phyloP scores from a whole-genome alignment of 2,113 vertebrate species.

The Zingel zingel region DNA sequence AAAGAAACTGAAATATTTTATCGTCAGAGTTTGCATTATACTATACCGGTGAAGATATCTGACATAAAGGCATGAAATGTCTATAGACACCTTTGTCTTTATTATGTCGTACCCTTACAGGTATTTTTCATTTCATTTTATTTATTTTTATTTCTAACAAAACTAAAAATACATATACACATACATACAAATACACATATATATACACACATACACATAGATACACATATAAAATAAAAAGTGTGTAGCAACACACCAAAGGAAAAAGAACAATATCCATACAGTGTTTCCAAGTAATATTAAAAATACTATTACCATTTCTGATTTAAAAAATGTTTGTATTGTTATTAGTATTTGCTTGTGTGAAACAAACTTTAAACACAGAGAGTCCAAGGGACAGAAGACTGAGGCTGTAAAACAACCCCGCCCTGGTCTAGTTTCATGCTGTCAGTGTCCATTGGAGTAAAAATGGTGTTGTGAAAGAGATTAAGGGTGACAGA shows the following conservation, averaged over 20 bases:
- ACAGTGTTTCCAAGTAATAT: no score
- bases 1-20: background rate
- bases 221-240: no score
- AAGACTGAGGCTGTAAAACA: conserved; percentile 1
- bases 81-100: background rate
- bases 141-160: no score
- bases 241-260: no score
- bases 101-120: background rate
- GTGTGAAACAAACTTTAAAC: conserved; percentile 40
- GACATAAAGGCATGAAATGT: background rate
- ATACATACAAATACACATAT: no score
- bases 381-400: background rate
- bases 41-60: background rate
- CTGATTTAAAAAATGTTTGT: no score
- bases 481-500: conserved; percentile 27
- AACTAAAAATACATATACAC: no score
- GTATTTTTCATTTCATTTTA: no score
- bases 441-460: conserved; percentile 24
- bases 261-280: no score
- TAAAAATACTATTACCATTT: no score
- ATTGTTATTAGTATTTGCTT: conserved; percentile 1
- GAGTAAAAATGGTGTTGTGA: conserved; percentile 30
- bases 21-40: background rate
- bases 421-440: conserved; percentile 50
- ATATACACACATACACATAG: no score